phyloP scores from a whole-genome alignment of 2,888 invertebrate genomes.

The Azorinus chamasolen region DNA sequence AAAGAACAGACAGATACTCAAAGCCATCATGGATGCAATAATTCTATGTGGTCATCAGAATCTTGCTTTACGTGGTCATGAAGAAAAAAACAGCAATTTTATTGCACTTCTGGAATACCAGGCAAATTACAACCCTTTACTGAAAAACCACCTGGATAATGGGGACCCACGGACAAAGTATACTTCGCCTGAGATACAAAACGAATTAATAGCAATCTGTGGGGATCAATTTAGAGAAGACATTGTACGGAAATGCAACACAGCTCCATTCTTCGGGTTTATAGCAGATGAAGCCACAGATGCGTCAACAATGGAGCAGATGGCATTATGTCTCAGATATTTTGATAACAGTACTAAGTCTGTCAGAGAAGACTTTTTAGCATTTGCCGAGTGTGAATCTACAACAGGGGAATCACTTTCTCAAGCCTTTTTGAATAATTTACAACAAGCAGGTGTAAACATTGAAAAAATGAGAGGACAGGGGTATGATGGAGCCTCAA shows the following conservation, averaged over 20 bases:
- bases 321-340: no score
- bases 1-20: conserved; percentile 21
- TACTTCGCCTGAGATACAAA: conserved; percentile 6
- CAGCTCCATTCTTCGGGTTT: conserved; percentile 15
- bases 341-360: conserved; percentile 4
- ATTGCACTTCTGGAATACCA: no score
- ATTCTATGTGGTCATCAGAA: conserved; percentile 35
- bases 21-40: conserved; percentile 24
- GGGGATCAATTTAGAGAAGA: conserved; percentile 16
- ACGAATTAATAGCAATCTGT: conserved; percentile 19
- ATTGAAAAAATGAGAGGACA: conserved; percentile 46
- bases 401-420: no score
- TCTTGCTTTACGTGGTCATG: conserved; percentile 30
- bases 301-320: no score
- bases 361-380: conserved; percentile 40
- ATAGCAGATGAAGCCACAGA: no score
- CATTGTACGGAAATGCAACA: conserved; percentile 17
- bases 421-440: no score
- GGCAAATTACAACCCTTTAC: conserved; percentile 15
- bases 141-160: conserved; percentile 20
- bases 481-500: conserved; percentile 54
- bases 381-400: no score
- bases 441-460: conserved; percentile 20
- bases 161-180: conserved; percentile 8
- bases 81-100: conserved; percentile 19